Evolutionary conservation across 2,888 invertebrate genomes (phyloP).

Genomic region (Drosophila sordidapex): DNA sequence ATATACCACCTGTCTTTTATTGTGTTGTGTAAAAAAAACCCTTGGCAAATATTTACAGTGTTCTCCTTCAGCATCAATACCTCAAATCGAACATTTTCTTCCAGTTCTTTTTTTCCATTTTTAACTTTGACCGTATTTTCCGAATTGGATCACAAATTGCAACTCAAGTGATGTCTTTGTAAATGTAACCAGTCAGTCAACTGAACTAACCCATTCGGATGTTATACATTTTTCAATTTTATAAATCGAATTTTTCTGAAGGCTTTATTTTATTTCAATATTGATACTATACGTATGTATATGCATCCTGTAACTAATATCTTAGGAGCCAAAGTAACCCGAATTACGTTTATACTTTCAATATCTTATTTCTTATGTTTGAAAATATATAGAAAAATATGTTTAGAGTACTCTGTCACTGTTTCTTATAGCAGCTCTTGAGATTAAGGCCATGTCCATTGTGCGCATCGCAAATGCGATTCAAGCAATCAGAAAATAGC

Average conservation of each 20-base stretch:
- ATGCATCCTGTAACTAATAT: neutral
- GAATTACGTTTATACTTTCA: neutral
- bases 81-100: conserved; percentile 10
- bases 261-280: neutral
- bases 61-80: conserved; percentile 7
- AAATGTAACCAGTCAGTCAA: neutral
- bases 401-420: no score
- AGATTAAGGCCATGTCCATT: neutral
- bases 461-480: conserved; percentile 13
- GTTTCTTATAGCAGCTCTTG: neutral
- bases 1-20: conserved; percentile 31
- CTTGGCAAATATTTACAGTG: conserved; percentile 24
- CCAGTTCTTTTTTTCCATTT: neutral
- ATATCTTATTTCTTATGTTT: no score
- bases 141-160: conserved; percentile 13
- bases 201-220: neutral
- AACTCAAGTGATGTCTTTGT: neutral
- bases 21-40: conserved; percentile 23
- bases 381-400: neutral
- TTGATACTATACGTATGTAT: neutral
- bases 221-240: neutral
- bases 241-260: neutral
- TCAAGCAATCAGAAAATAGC: conserved; percentile 42
- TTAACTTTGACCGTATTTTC: neutral
- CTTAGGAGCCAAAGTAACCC: neutral